Base-by-base conservation (phyloP, 2,113 vertebrate species). In the Manacus vitellinus region DNA sequence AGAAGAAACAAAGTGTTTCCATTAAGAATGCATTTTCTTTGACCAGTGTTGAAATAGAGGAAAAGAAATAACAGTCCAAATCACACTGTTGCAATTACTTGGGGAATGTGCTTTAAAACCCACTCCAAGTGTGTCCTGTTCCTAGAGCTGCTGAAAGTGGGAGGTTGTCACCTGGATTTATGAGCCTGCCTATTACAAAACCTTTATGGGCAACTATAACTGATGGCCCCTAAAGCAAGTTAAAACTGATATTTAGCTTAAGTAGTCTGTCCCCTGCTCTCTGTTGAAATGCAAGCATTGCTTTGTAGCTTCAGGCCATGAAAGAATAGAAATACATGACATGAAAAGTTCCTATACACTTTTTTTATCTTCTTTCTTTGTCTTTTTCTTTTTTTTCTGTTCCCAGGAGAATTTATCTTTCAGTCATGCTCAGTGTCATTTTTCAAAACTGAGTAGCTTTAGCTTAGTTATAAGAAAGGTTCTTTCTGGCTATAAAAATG, bases 361-460 rank as follows among this genome's bases (percentile, higher is more conserved):
- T 82, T 85, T 81, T 92, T 78, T 87, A 33, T 66, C 43, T 51
- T 68, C 13, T 61, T 59, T 73, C n/a, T 88, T 68, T 66, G 19
- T 85, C 58, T 89, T 86, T 85, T 87, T 74, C 28, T 41, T 58
- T 61, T 61, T 54, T 61, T 56, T 33, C 68, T 63, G 1, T 39
- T 85, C 81, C 52, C 31, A 43, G 23, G 23, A 89, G 65, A 94
- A 97, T 97, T 97, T 94, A 96, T 97, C 86, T 95, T 96, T 97
- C 66, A 95, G 72, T 96, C 92, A 95, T 89, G 73, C 46, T 86
- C 35, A 31, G 56, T 77, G 87, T 94, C 71, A 96, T 97, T 98
- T 98, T 98, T 97, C 94, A 97, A 87, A 96, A 91, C 23, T 93
- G 95, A 95, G 96, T 86, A 91, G 65, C 88, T 96, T 93, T 94